A percentile compares a stretch with the other conserved stretches of the same genome.
These are phyloP conservation scores for Caenorhabditis sp. DNA, from an alignment of 2,888 invertebrate genomes.

Conservation along the genomic window DNA sequence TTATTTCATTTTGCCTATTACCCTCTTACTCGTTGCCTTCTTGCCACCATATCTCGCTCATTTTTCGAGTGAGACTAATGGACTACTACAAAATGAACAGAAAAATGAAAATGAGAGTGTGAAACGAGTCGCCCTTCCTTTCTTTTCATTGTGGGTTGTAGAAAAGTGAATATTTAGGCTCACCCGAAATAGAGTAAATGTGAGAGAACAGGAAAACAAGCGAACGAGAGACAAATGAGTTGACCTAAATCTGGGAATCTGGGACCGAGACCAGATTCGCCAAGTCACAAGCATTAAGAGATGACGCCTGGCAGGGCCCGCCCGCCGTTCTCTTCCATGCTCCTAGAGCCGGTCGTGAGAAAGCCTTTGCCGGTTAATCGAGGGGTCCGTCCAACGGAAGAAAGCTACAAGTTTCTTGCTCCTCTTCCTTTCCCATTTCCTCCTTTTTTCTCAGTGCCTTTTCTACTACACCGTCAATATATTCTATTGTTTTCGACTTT, in stretches of 20 bases:
- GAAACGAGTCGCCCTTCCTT: slow-evolving; percentile 10
- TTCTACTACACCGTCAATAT: slow-evolving; percentile 52
- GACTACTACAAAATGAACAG: slow-evolving; percentile 60
- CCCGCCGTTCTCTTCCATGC: slow-evolving; percentile 17
- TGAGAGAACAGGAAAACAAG: slow-evolving; percentile 17
- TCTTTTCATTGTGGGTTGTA: slow-evolving; percentile 3
- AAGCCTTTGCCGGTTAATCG: slow-evolving; percentile 25
- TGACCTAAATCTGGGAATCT: slow-evolving; percentile 22
- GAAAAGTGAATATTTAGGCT: slow-evolving; percentile 27
- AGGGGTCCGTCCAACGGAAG: neutral
- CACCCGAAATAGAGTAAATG: slow-evolving; percentile 6
- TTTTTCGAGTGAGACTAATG: slow-evolving; percentile 60
- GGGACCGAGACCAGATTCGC: slow-evolving; percentile 2
- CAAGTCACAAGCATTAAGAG: slow-evolving; percentile 32
- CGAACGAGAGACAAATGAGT: slow-evolving; percentile 8
- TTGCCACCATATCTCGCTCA: slow-evolving; percentile 22
- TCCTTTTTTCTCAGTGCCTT: neutral
- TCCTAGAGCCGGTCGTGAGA: slow-evolving; percentile 47
- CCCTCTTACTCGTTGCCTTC: slow-evolving; percentile 14
- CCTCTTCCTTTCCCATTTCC: neutral
- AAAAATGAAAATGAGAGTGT: slow-evolving; percentile 48
- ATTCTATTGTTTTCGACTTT: slow-evolving; percentile 64
- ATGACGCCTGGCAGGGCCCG: slow-evolving; percentile 8
- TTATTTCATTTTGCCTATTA: slow-evolving; percentile 50
- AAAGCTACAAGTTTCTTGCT: slow-evolving; percentile 11